Conservation (phyloP, 1,140 invertebrate genomes). For the Hesperophylax magnus region DNA sequence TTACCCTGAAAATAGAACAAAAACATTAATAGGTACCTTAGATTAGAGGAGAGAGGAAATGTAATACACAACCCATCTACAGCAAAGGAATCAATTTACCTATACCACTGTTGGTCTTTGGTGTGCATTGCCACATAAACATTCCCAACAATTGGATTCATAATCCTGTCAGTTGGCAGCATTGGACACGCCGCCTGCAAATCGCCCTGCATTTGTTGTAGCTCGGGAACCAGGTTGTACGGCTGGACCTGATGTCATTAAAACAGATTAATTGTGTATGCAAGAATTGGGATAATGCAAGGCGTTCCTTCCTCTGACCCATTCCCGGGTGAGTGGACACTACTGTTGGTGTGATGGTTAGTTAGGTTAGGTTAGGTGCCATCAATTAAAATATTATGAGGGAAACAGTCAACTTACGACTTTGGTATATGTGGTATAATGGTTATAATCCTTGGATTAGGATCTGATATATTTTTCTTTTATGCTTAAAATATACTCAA, state of each 20-base stretch:
- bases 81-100: slow-evolving; percentile 64
- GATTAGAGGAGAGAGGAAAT: background rate
- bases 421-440: too few relatives aligned
- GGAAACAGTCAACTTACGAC: too few relatives aligned
- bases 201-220: slow-evolving; percentile 70
- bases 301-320: too few relatives aligned
- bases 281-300: too few relatives aligned
- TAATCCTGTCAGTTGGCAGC: slow-evolving; percentile 61
- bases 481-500: too few relatives aligned
- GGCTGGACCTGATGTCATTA: slow-evolving; percentile 63
- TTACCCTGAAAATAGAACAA: slow-evolving; percentile 59
- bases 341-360: too few relatives aligned
- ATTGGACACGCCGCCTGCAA: slow-evolving; percentile 69
- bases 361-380: too few relatives aligned
- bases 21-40: slow-evolving; percentile 6
- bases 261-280: background rate
- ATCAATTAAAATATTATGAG: too few relatives aligned
- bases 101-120: slow-evolving; percentile 72
- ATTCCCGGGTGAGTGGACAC: too few relatives aligned
- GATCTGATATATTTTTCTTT: too few relatives aligned
- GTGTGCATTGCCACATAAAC: slow-evolving; percentile 72
- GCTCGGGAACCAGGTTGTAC: slow-evolving; percentile 61
- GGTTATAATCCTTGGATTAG: too few relatives aligned
- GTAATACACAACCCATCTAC: background rate
- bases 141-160: slow-evolving; percentile 65